Conservation (phyloP, 1,140 invertebrate species). For the Cherax quadricarinatus region DNA sequence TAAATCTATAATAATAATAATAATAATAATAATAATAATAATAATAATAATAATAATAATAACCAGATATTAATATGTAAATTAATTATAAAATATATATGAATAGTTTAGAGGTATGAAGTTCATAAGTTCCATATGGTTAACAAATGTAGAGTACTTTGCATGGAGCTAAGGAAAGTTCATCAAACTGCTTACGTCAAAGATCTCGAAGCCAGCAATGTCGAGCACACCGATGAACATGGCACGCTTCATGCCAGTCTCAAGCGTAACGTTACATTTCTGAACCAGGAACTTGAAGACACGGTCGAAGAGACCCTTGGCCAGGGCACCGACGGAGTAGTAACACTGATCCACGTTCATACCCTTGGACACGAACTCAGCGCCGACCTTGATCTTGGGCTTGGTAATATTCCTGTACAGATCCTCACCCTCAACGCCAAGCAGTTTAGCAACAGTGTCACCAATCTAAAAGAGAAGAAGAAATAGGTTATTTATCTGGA, state of each 20-base stretch:
- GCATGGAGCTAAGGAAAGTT: too few relatives aligned
- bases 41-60: not conserved
- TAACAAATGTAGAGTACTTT: too few relatives aligned
- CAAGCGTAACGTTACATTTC: constrained; percentile 24
- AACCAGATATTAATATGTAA: too few relatives aligned
- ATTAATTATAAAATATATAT: too few relatives aligned
- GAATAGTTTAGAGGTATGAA: too few relatives aligned
- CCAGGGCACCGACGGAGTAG: constrained; percentile 29
- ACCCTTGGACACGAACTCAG: constrained; percentile 42
- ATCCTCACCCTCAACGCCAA: constrained; percentile 17
- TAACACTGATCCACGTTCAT: constrained; percentile 23
- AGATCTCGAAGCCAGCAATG: constrained; percentile 37
- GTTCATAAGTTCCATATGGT: too few relatives aligned
- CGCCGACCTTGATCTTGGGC: constrained; percentile 52
- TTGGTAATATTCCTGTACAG: constrained; percentile 41
- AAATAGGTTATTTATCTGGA: not conserved
- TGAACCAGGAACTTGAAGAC: constrained; percentile 6
- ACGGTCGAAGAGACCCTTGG: constrained; percentile 26
- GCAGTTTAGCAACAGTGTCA: not conserved
- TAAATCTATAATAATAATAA: not conserved
- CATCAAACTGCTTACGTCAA: not conserved
- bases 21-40: not conserved
- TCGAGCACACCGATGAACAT: constrained; percentile 27
- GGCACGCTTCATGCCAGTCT: constrained; percentile 21
- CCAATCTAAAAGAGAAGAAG: constrained; percentile 35